These are phyloP conservation scores for Hemaris fuciformis DNA, from an alignment of 2,888 invertebrate species.

Conservation along the genomic window DNA sequence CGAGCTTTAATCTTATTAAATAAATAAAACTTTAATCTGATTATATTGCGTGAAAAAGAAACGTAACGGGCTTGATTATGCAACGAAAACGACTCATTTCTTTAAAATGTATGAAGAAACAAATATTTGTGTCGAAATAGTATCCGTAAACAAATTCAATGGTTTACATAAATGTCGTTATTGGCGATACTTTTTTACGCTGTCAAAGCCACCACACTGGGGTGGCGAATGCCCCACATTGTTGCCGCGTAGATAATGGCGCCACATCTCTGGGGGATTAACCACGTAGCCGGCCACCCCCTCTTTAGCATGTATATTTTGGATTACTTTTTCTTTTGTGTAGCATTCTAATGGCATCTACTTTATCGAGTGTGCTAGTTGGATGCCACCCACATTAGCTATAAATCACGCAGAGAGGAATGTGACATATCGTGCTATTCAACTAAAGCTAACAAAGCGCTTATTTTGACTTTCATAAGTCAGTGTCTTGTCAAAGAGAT, in stretches of 20 bases:
- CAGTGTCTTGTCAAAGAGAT: conserved; percentile 28
- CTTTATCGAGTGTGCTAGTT: neutral
- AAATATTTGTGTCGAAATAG: neutral
- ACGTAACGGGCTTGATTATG: neutral
- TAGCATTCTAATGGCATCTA: conserved; percentile 8
- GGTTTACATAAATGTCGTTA: neutral
- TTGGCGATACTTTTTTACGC: conserved; percentile 8
- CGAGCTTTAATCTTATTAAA: neutral
- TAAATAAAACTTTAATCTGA: neutral
- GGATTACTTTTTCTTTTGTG: conserved; percentile 18
- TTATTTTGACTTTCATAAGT: conserved; percentile 14
- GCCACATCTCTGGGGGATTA: conserved; percentile 41
- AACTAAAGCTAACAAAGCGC: neutral
- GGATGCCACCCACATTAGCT: conserved; percentile 4
- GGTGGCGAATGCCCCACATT: conserved; percentile 51
- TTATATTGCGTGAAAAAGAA: neutral
- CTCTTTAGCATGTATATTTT: conserved; percentile 21
- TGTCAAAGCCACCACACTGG: conserved; percentile 22
- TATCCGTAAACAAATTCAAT: neutral
- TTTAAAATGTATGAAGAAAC: neutral
- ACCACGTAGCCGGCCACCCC: conserved; percentile 5
- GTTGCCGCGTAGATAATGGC: conserved; percentile 40
- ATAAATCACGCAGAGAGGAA: neutral
- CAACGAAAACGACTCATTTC: neutral
- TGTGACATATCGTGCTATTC: neutral